These are phyloP conservation scores for Camponotus floridanus DNA, from an alignment of 1,140 invertebrate genomes.

Conservation along the genomic window DNA sequence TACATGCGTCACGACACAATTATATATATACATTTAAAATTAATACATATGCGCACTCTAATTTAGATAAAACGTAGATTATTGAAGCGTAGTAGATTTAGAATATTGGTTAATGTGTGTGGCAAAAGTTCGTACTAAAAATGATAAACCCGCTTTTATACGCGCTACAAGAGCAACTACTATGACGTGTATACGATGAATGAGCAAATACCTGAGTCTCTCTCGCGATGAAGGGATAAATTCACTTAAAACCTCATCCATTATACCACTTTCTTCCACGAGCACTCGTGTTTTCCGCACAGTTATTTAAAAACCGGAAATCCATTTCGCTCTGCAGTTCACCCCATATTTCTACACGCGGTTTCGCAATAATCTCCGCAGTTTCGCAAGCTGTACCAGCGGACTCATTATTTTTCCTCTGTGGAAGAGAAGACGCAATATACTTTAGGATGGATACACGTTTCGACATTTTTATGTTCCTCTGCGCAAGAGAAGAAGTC, in stretches of 20 bases:
- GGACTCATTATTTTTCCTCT: constrained; percentile 25
- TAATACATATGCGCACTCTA: not conserved
- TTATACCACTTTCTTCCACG: constrained; percentile 34
- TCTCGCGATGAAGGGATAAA: constrained; percentile 45
- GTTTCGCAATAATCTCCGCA: constrained; percentile 21
- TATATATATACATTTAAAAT: not conserved
- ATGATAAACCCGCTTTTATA: not conserved
- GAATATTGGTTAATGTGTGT: not conserved
- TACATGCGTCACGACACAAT: not conserved
- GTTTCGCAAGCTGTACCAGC: constrained; percentile 5
- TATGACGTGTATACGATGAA: constrained; percentile 38
- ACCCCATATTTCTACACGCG: not conserved
- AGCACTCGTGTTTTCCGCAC: constrained; percentile 11
- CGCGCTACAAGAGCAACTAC: not conserved
- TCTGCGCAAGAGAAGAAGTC: not conserved
- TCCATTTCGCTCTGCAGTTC: constrained; percentile 7
- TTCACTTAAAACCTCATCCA: constrained; percentile 53
- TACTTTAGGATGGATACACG: not conserved
- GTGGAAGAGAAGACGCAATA: not conserved
- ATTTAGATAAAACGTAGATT: too few relatives aligned
- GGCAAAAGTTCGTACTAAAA: constrained; percentile 1
- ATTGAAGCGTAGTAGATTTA: too few relatives aligned
- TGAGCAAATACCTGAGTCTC: constrained; percentile 20
- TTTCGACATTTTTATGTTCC: not conserved
- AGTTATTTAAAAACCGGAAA: constrained; percentile 45